A percentile compares a stretch with the other conserved stretches of the same genome.
Evolutionary conservation across 92 coral and sea anemone genomes (phyloP).

Genomic region (Epizoanthus scotinus): DNA sequence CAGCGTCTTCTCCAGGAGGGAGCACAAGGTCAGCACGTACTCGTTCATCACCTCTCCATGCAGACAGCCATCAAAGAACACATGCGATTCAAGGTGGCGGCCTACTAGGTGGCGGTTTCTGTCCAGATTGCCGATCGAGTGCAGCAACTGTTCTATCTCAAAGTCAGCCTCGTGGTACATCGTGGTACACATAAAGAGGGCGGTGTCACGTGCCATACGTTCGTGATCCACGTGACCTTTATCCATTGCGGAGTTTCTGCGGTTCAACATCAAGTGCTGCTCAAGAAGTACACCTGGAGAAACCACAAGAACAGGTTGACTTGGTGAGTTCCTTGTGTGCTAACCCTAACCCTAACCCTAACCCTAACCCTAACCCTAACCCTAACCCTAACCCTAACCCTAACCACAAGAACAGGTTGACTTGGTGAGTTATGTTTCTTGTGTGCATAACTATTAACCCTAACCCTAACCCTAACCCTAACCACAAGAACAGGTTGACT

Average conservation of each 20-base stretch:
- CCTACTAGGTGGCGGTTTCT: constrained; percentile 41
- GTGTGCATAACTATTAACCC: too few relatives aligned
- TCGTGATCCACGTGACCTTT: constrained; percentile 42
- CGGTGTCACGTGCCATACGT: constrained; percentile 45
- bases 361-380: too few relatives aligned
- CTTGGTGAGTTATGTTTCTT: too few relatives aligned
- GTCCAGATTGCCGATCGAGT: constrained; percentile 59
- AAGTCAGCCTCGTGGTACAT: constrained; percentile 77
- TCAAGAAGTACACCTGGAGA: constrained; percentile 52
- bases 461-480: too few relatives aligned
- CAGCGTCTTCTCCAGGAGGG: constrained; percentile 57
- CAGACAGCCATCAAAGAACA: constrained; percentile 72
- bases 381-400: too few relatives aligned
- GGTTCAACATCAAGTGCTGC: constrained; percentile 58
- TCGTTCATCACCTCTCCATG: constrained; percentile 56
- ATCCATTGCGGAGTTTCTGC: constrained; percentile 56
- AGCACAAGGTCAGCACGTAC: constrained; percentile 49
- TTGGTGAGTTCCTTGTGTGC: too few relatives aligned
- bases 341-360: too few relatives aligned
- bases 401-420: too few relatives aligned
- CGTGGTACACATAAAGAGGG: constrained; percentile 75
- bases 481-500: too few relatives aligned
- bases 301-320: too few relatives aligned
- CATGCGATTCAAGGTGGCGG: constrained; percentile 69
- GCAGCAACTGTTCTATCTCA: constrained; percentile 70